These are phyloP conservation scores for Parauchenoglanis punctatus DNA, from an alignment of 2,797 vertebrate species.

Conservation along the genomic window DNA sequence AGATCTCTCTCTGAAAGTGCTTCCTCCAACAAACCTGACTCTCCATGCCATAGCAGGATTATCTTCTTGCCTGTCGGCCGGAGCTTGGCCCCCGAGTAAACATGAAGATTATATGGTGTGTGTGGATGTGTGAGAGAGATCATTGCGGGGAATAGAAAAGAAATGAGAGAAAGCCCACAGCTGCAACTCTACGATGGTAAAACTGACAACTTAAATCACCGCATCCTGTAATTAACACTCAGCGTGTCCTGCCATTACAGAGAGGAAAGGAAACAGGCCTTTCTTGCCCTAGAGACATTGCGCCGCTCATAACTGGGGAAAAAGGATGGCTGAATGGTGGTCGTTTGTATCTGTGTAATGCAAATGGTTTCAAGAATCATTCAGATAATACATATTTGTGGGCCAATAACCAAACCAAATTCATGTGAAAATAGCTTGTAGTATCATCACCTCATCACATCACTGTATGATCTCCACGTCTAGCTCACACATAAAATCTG, in stretches of 20 bases:
- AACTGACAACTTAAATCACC: constrained; percentile 56
- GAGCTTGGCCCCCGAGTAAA: constrained; percentile 47
- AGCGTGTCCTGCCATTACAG: constrained; percentile 27
- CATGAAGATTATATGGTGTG: constrained; percentile 42
- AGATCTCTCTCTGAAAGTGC: constrained; percentile 20
- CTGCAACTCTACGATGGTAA: constrained; percentile 44
- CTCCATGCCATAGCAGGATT: constrained; percentile 47
- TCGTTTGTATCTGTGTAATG: constrained; percentile 33
- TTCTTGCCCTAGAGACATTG: constrained; percentile 40
- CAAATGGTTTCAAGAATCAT: background rate
- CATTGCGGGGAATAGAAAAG: constrained; percentile 12
- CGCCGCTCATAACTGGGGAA: constrained; percentile 39
- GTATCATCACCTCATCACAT: background rate
- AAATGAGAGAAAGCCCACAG: constrained; percentile 29
- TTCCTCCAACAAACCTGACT: constrained; percentile 44
- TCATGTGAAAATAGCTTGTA: constrained; percentile 14
- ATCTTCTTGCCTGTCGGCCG: constrained; percentile 45
- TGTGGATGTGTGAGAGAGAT: constrained; percentile 31
- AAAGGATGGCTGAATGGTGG: constrained; percentile 38
- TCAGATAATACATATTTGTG: background rate
- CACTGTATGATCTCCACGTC: background rate
- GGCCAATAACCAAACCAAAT: background rate
- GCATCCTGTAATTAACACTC: constrained; percentile 50
- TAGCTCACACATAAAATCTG: constrained; percentile 19
- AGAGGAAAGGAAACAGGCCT: constrained; percentile 43